These are phyloP conservation scores for Clupea harengus DNA, from an alignment of 2,113 vertebrate genomes.

Conservation along the genomic window DNA sequence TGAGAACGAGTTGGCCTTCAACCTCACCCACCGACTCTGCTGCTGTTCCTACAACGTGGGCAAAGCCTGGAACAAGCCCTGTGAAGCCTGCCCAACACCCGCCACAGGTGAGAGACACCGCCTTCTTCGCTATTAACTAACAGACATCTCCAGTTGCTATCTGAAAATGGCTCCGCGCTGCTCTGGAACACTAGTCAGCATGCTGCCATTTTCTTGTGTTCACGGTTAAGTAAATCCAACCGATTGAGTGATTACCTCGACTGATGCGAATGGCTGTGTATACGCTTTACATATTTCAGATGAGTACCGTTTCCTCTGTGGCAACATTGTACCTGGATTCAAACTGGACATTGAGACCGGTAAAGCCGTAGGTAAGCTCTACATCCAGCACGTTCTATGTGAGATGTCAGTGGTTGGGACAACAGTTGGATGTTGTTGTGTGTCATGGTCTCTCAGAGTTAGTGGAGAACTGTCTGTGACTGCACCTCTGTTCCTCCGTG, in stretches of 20 bases:
- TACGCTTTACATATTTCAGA: slow-evolving; percentile 58
- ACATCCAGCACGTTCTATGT: neutral
- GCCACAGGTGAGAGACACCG: slow-evolving; percentile 68
- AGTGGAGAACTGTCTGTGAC: neutral
- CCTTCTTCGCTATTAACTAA: no score
- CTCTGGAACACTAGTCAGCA: no score
- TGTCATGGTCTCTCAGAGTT: neutral
- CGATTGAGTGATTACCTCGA: neutral
- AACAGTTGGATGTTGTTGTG: neutral
- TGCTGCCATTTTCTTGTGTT: neutral
- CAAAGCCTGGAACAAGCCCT: slow-evolving; percentile 85
- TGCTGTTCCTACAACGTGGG: slow-evolving; percentile 83
- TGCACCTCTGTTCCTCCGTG: slow-evolving; percentile 40
- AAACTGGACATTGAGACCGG: slow-evolving; percentile 83
- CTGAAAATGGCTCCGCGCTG: no score
- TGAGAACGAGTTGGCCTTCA: slow-evolving; percentile 81
- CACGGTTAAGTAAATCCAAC: neutral
- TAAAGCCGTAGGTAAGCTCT: slow-evolving; percentile 78
- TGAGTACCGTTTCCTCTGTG: slow-evolving; percentile 78
- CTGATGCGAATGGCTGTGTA: neutral
- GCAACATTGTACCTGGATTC: slow-evolving; percentile 79
- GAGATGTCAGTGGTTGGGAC: neutral
- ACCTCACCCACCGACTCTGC: slow-evolving; percentile 79
- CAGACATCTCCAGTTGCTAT: neutral
- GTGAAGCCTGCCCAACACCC: slow-evolving; percentile 74